These are phyloP conservation scores for Bombus affinis DNA, from an alignment of 1,140 invertebrate species.

Conservation along the genomic window DNA sequence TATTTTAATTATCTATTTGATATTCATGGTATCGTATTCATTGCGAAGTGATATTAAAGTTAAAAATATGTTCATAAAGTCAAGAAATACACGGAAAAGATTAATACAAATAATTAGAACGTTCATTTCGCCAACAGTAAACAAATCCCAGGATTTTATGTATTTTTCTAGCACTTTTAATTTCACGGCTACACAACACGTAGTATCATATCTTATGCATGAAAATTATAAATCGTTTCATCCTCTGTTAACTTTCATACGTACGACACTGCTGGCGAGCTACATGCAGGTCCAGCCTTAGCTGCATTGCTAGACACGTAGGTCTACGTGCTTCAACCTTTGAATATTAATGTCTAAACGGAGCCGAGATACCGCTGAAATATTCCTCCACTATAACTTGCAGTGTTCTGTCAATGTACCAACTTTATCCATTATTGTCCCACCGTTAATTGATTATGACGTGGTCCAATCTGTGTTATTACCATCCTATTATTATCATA, in stretches of 20 bases:
- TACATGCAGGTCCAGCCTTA: not conserved
- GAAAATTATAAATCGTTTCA: conserved; percentile 21
- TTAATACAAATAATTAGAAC: not conserved
- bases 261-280: no score
- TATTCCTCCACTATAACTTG: conserved; percentile 10
- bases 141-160: not conserved
- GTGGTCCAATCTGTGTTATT: not conserved
- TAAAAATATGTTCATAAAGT: not conserved
- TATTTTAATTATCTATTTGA: not conserved
- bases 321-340: conserved; percentile 22
- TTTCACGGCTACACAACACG: not conserved
- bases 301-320: conserved; percentile 31
- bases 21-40: not conserved
- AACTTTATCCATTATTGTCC: not conserved
- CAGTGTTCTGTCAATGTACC: not conserved
- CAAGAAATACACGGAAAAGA: not conserved
- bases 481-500: no score
- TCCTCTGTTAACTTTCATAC: conserved; percentile 8
- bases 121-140: not conserved
- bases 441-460: not conserved
- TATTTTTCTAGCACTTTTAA: conserved; percentile 5
- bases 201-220: not conserved
- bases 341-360: conserved; percentile 44
- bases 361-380: not conserved
- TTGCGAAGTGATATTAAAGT: not conserved